Percentiles rank a stretch among this genome's conserved stretches.
Evolutionary conservation across 23 tunicate species (phyloP).

Genomic region (Halocynthia roretzi): DNA sequence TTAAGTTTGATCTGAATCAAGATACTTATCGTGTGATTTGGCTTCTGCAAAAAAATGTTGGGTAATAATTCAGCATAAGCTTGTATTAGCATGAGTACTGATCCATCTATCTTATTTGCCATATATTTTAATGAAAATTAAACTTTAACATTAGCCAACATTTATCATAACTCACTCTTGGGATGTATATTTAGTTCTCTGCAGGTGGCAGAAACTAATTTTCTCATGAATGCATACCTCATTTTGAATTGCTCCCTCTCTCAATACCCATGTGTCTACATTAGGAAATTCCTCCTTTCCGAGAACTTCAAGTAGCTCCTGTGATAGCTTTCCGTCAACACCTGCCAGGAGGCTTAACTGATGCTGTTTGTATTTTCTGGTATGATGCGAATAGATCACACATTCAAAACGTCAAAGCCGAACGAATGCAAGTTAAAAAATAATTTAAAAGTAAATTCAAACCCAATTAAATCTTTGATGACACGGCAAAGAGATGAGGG

Average conservation of each 20-base stretch:
- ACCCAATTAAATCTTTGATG: constrained; percentile 51
- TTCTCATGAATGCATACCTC: no score
- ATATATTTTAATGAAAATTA: no score
- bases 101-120: no score
- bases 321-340: constrained; percentile 32
- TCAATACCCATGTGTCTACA: constrained; percentile 41
- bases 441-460: no score
- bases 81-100: no score
- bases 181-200: no score
- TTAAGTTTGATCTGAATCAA: constrained; percentile 15
- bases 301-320: constrained; percentile 36
- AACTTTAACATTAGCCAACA: no score
- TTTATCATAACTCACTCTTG: no score
- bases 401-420: neutral
- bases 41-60: neutral
- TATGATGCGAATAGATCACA: neutral
- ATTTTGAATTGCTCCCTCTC: constrained; percentile 26
- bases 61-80: no score
- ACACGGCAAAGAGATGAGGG: constrained; percentile 26
- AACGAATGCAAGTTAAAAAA: neutral
- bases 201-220: no score
- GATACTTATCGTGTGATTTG: neutral
- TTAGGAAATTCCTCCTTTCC: constrained; percentile 16
- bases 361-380: constrained; percentile 68
- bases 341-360: constrained; percentile 28